Evolutionary conservation across 2,888 invertebrate genomes (phyloP).

Genomic region (Papilio gigon): DNA sequence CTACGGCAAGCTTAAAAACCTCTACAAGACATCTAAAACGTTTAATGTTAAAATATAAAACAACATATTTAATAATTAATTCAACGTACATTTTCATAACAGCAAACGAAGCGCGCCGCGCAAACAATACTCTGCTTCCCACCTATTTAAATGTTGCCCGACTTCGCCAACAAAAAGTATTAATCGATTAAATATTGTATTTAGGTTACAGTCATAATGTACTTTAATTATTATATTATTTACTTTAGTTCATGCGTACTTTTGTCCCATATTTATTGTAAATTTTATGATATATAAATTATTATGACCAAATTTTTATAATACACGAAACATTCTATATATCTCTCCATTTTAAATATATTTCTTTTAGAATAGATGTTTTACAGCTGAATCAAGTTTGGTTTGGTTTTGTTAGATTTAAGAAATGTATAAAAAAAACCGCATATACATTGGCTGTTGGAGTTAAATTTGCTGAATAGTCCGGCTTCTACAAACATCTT

Average conservation of each 20-base stretch:
- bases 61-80: neutral
- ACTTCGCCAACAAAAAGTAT: slow-evolving; percentile 34
- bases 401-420: neutral
- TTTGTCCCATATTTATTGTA: neutral
- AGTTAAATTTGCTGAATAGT: neutral
- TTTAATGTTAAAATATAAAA: neutral
- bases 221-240: neutral
- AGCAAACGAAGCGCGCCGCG: neutral
- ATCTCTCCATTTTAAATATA: neutral
- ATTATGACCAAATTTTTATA: neutral
- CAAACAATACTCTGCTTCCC: slow-evolving; percentile 33
- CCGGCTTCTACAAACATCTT: neutral
- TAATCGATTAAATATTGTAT: slow-evolving; percentile 20
- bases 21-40: neutral
- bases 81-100: neutral
- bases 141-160: slow-evolving; percentile 35
- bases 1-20: neutral
- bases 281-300: neutral
- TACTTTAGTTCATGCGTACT: slow-evolving; percentile 3
- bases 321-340: slow-evolving; percentile 10
- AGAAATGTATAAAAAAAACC: neutral
- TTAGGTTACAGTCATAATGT: slow-evolving; percentile 19
- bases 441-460: neutral
- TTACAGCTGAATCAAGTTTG: neutral
- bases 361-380: neutral